Conservation (phyloP, 2,797 vertebrate genomes). For the Fundulus diaphanus region DNA sequence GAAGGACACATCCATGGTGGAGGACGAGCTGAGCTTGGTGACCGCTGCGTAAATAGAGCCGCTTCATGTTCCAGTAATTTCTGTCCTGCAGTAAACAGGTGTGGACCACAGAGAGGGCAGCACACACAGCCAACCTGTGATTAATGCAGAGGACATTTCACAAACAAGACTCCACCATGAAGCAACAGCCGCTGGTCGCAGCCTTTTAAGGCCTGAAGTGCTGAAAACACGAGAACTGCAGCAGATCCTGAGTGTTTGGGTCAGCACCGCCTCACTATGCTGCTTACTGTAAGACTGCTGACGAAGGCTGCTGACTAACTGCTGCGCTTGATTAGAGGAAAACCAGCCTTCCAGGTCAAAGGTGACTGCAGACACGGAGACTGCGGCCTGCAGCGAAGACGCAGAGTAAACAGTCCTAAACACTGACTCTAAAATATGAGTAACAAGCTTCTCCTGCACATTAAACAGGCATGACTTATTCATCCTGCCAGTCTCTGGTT, state of each 20-base stretch:
- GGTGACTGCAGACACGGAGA: neutral
- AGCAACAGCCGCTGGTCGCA: conserved; percentile 4
- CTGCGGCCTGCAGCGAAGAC: neutral
- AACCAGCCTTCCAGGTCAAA: neutral
- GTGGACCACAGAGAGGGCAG: neutral
- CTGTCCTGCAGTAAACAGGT: neutral
- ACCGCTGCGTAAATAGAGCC: neutral
- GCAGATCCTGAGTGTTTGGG: conserved; percentile 25
- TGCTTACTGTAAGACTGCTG: conserved; percentile 7
- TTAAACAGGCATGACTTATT: conserved; percentile 11
- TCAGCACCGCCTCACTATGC: neutral
- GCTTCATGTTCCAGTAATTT: neutral
- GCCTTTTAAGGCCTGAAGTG: conserved; percentile 48
- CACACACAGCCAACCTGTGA: neutral
- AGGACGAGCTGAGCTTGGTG: neutral
- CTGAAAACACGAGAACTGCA: conserved; percentile 8
- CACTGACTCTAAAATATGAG: neutral
- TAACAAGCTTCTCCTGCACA: conserved; percentile 6
- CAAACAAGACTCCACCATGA: conserved; percentile 15
- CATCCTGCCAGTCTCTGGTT: neutral
- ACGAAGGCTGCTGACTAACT: conserved; percentile 12
- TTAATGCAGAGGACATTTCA: conserved; percentile 15
- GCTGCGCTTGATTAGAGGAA: neutral
- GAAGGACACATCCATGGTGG: neutral
- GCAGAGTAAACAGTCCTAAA: conserved; percentile 18